phyloP scores from a whole-genome alignment of 2,113 vertebrate species.

The Lepidothrix coronata region DNA sequence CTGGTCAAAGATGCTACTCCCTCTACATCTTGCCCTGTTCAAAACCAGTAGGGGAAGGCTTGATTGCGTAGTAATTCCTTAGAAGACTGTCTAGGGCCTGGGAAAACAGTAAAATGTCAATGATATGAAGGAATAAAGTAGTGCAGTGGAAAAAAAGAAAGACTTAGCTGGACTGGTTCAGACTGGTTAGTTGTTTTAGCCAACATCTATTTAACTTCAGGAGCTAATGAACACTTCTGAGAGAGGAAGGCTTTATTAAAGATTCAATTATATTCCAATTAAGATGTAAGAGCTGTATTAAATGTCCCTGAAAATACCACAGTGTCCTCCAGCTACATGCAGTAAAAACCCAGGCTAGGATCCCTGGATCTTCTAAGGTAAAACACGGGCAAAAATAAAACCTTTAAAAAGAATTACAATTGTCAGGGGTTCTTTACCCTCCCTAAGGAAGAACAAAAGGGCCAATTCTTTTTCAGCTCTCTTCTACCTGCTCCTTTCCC shows the following conservation, averaged over 20 bases:
- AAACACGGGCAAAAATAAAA: conserved; percentile 16
- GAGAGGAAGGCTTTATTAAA: conserved; percentile 49
- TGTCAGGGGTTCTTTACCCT: not conserved
- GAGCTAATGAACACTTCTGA: conserved; percentile 51
- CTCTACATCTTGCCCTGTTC: not conserved
- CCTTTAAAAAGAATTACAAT: not conserved
- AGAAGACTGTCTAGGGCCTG: not conserved
- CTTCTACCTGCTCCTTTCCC: not conserved
- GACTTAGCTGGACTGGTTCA: not conserved
- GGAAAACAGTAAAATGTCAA: not conserved
- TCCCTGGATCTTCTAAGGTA: not conserved
- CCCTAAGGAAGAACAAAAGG: not conserved
- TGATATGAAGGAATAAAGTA: not conserved
- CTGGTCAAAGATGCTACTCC: not conserved
- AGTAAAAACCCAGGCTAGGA: not conserved
- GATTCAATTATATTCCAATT: conserved; percentile 59
- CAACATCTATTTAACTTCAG: conserved; percentile 52
- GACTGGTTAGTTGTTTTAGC: conserved; percentile 35
- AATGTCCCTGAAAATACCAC: conserved; percentile 15
- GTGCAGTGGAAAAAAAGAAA: not conserved
- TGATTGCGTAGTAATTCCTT: not conserved
- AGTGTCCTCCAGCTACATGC: not conserved
- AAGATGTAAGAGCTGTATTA: conserved; percentile 39
- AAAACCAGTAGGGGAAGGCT: not conserved
- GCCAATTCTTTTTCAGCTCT: not conserved